A percentile compares a stretch with the other conserved stretches of the same genome.
phyloP scores from a whole-genome alignment of 2,888 invertebrate species.

The Lasioglossum zephyrum region DNA sequence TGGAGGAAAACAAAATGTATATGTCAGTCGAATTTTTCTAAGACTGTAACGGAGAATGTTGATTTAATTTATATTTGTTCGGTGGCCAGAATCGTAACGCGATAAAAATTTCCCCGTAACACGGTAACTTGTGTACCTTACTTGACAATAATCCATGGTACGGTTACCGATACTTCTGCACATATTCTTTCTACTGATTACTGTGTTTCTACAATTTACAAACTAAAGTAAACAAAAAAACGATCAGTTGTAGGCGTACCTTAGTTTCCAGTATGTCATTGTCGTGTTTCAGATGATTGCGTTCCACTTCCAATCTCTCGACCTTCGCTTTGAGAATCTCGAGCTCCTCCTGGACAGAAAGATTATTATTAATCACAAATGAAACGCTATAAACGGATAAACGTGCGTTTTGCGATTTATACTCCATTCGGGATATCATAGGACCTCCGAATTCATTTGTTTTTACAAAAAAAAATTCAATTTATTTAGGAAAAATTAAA shows the following conservation, averaged over 20 bases:
- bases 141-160: too few relatives aligned
- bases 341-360: conserved; percentile 90
- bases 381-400: background rate
- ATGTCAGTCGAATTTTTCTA: conserved; percentile 74
- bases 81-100: conserved; percentile 26
- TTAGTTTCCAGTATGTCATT: conserved; percentile 96
- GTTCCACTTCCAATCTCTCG: conserved; percentile 94
- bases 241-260: conserved; percentile 87
- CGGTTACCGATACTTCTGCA: too few relatives aligned
- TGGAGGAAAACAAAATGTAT: conserved; percentile 40
- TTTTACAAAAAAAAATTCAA: too few relatives aligned
- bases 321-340: conserved; percentile 92
- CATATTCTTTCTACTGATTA: background rate
- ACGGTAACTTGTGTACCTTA: too few relatives aligned
- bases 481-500: too few relatives aligned
- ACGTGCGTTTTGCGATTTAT: too few relatives aligned
- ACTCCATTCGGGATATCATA: too few relatives aligned
- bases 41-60: conserved; percentile 30
- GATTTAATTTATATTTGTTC: background rate
- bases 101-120: too few relatives aligned
- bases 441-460: too few relatives aligned
- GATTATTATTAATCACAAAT: background rate
- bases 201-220: background rate
- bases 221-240: background rate
- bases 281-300: conserved; percentile 93